These are phyloP conservation scores for Arctopsyche grandis DNA, from an alignment of 1,140 invertebrate species.

Conservation along the genomic window DNA sequence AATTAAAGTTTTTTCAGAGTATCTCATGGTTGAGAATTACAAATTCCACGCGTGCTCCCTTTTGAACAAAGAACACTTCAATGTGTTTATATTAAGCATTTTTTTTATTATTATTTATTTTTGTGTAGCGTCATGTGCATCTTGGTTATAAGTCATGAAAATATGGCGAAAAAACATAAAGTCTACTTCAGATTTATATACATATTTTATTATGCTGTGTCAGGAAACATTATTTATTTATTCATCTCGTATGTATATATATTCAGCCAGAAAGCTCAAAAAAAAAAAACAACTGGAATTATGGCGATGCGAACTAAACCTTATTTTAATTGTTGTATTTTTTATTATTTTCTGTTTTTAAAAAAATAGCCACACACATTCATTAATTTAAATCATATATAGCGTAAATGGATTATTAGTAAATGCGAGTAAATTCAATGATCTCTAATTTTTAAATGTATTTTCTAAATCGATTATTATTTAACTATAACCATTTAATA, in stretches of 20 bases:
- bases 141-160: conserved; percentile 45
- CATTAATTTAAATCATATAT: too few species aligned
- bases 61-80: too few species aligned
- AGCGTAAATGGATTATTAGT: too few species aligned
- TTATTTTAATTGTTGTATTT: too few species aligned
- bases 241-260: conserved; percentile 32
- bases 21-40: background rate
- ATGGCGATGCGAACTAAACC: background rate
- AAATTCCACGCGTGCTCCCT: too few species aligned
- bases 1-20: background rate
- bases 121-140: conserved; percentile 36
- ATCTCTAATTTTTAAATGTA: too few species aligned
- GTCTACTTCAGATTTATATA: conserved; percentile 46
- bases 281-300: background rate
- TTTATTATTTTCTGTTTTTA: too few species aligned
- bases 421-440: too few species aligned
- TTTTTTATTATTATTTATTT: conserved; percentile 21
- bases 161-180: conserved; percentile 35
- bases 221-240: conserved; percentile 40
- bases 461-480: too few species aligned
- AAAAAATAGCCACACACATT: too few species aligned
- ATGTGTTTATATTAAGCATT: background rate
- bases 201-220: conserved; percentile 48
- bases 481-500: too few species aligned
- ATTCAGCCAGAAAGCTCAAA: background rate